phyloP scores from a whole-genome alignment of 2,113 vertebrate species.

The Neolamprologus ventralis region DNA sequence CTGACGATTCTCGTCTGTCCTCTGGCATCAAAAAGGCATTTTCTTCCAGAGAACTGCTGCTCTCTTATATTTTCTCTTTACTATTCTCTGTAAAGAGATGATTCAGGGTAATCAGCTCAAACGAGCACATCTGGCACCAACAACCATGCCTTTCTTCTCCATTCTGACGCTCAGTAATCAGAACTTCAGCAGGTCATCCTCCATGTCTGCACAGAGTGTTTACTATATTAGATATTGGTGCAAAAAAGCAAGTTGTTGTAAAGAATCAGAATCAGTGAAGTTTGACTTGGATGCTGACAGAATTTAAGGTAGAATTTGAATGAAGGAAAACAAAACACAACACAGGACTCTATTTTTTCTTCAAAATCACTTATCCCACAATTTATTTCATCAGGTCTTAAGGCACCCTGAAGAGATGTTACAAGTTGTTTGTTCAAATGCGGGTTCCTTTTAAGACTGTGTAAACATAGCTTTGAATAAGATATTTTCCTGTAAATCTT shows the following conservation, averaged over 20 bases:
- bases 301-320: neutral
- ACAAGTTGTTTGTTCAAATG: conserved; percentile 62
- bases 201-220: neutral
- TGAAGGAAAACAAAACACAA: neutral
- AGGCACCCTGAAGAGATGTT: conserved; percentile 70
- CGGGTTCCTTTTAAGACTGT: conserved; percentile 63
- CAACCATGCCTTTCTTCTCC: neutral
- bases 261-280: neutral
- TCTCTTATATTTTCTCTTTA: neutral
- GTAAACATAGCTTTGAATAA: conserved; percentile 72
- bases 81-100: neutral
- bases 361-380: conserved; percentile 79
- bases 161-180: neutral
- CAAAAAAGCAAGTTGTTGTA: neutral
- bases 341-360: conserved; percentile 46
- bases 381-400: conserved; percentile 68
- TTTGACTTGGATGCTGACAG: neutral
- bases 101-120: rapidly evolving
- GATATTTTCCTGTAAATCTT: conserved; percentile 72
- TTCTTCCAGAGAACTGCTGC: neutral
- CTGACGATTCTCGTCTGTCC: neutral
- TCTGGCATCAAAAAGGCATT: neutral
- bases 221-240: neutral
- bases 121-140: neutral
- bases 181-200: neutral